Conservation (phyloP, 2,797 vertebrate species). For the Thamnophis elegans region DNA sequence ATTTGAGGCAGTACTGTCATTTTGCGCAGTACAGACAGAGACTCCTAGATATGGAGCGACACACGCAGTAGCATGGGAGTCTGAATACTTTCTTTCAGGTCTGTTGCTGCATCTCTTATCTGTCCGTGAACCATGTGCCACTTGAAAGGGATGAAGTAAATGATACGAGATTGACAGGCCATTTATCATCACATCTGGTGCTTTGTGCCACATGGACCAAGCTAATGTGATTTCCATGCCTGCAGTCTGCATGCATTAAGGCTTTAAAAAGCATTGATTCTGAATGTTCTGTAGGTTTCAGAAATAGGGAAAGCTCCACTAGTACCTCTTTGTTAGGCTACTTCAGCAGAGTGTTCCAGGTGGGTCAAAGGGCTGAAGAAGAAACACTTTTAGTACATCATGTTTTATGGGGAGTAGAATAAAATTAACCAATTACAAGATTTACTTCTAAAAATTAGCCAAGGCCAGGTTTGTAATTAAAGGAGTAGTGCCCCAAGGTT, state of each 20-base stretch:
- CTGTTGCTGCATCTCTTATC: not conserved
- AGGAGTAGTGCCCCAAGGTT: constrained; percentile 13
- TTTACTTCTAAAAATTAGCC: not conserved
- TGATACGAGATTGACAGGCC: not conserved
- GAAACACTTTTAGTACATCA: constrained; percentile 19
- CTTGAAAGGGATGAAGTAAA: not conserved
- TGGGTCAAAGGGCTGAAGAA: constrained; percentile 5
- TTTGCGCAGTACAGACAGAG: not conserved
- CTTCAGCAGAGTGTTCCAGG: not conserved
- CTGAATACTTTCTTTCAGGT: not conserved
- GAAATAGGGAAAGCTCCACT: not conserved
- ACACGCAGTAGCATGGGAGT: not conserved
- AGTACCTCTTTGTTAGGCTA: not conserved
- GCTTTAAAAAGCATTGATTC: not conserved
- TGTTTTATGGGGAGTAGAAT: not conserved
- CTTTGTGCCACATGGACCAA: not conserved
- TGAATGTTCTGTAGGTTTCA: not conserved
- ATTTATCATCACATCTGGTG: not conserved
- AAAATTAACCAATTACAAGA: constrained; percentile 4
- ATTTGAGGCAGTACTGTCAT: not conserved
- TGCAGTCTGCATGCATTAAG: not conserved
- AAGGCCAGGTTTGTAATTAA: not conserved
- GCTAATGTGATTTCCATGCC: constrained; percentile 8
- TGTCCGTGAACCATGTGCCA: rapidly evolving
- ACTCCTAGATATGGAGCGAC: not conserved